Conservation (phyloP, 2,888 invertebrate genomes). For the Coenonympha glycerion region DNA sequence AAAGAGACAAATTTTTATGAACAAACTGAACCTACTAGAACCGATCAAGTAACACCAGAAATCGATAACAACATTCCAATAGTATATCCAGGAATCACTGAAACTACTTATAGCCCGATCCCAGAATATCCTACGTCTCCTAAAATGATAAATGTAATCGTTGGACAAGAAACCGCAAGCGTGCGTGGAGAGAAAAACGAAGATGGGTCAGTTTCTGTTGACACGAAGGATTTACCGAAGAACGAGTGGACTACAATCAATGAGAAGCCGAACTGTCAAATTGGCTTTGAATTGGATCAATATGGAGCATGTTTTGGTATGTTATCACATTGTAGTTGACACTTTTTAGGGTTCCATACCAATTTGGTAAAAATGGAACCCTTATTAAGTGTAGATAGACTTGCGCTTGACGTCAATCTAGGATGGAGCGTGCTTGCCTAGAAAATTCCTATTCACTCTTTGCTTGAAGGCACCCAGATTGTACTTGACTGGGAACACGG, state of each 20-base stretch:
- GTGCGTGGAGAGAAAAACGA: constrained; percentile 38
- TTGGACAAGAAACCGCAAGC: constrained; percentile 42
- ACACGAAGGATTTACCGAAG: constrained; percentile 47
- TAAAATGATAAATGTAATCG: constrained; percentile 38
- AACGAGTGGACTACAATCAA: constrained; percentile 51
- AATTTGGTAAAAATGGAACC: too few species aligned
- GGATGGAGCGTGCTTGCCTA: too few species aligned
- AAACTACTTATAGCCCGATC: constrained; percentile 38
- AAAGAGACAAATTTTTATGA: constrained; percentile 1
- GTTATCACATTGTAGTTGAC: constrained; percentile 14
- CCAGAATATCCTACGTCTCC: constrained; percentile 36
- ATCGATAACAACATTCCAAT: constrained; percentile 26
- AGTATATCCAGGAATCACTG: constrained; percentile 19
- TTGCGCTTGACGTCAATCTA: too few species aligned
- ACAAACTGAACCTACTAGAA: constrained; percentile 6
- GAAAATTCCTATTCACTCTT: too few species aligned
- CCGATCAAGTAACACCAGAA: constrained; percentile 2
- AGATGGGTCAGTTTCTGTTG: constrained; percentile 46
- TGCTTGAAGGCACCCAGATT: too few species aligned
- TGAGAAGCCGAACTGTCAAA: constrained; percentile 52
- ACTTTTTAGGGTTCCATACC: too few species aligned
- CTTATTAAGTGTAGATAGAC: neutral
- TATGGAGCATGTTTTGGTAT: constrained; percentile 78
- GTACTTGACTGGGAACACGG: too few species aligned
- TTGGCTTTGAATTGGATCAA: constrained; percentile 72